A percentile compares a stretch with the other conserved stretches of the same genome.
phyloP scores from a whole-genome alignment of 2,113 vertebrate genomes.

The Piaya cayana region DNA sequence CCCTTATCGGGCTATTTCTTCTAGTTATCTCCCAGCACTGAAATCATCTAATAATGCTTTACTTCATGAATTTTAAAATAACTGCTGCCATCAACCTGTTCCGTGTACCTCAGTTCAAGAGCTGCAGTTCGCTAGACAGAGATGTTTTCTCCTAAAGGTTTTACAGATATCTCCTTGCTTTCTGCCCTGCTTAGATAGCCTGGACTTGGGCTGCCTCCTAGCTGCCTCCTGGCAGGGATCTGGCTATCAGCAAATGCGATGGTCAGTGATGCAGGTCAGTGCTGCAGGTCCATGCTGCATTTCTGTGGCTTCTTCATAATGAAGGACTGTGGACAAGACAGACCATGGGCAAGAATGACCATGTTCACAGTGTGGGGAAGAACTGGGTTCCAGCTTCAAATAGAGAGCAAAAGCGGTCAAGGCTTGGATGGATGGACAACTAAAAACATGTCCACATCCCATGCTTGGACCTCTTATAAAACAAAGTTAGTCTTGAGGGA shows the following conservation, averaged over 20 bases:
- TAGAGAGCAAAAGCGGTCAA: neutral
- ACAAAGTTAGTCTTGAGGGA: neutral
- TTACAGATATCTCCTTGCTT: neutral
- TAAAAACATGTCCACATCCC: neutral
- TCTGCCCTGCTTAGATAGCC: rapidly evolving
- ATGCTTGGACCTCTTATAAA: neutral
- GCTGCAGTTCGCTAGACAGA: neutral
- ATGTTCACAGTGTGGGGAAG: neutral
- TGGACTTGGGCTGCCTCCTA: neutral
- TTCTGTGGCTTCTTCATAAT: neutral
- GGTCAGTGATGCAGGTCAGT: neutral
- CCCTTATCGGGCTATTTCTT: constrained; percentile 11
- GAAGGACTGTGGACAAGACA: rapidly evolving
- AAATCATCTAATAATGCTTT: constrained; percentile 19
- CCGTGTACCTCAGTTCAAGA: neutral
- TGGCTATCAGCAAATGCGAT: neutral
- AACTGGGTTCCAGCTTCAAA: neutral
- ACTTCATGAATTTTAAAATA: constrained; percentile 40
- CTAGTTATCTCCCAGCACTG: constrained; percentile 18
- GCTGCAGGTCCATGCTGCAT: neutral
- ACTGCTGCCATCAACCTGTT: neutral
- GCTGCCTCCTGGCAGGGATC: neutral
- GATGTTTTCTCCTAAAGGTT: neutral
- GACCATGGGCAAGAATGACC: neutral
- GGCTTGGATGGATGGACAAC: neutral